Evolutionary conservation across 1,140 invertebrate species (phyloP).

Genomic region (Proales similis): DNA sequence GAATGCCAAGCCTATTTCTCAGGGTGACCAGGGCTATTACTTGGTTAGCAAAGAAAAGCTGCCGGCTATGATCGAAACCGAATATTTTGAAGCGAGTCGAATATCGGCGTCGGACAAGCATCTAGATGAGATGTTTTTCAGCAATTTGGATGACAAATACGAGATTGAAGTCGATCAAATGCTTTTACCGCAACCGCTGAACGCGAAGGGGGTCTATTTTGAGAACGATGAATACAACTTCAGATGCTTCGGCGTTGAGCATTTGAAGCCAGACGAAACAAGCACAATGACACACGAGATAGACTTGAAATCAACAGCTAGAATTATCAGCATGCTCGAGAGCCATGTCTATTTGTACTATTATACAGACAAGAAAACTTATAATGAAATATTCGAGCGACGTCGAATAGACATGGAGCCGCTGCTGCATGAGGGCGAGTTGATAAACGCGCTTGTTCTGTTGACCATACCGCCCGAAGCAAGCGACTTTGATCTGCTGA

Average conservation of each 20-base stretch:
- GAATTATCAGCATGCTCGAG: background rate
- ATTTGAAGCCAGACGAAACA: too few species aligned
- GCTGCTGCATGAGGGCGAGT: constrained; percentile 9
- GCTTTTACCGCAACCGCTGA: background rate
- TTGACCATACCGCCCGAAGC: constrained; percentile 4
- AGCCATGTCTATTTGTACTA: constrained; percentile 25
- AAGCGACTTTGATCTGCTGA: constrained; percentile 10
- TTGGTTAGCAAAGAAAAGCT: too few species aligned
- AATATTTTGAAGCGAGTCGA: too few species aligned
- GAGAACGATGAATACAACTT: background rate
- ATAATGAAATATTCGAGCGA: constrained; percentile 18
- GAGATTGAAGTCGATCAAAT: background rate
- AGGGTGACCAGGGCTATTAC: too few species aligned
- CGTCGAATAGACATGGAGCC: constrained; percentile 23
- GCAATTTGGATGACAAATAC: too few species aligned
- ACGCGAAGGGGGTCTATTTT: background rate
- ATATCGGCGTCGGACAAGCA: too few species aligned
- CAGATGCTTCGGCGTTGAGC: background rate
- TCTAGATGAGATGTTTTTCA: too few species aligned
- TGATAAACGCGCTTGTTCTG: constrained; percentile 21
- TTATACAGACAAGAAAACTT: constrained; percentile 5
- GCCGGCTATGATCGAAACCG: too few species aligned
- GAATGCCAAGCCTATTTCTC: too few species aligned
- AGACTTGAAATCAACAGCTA: background rate
- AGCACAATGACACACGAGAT: background rate